Base-by-base conservation (phyloP, 2,888 invertebrate genomes). In the Drosophila flavopinicola region DNA sequence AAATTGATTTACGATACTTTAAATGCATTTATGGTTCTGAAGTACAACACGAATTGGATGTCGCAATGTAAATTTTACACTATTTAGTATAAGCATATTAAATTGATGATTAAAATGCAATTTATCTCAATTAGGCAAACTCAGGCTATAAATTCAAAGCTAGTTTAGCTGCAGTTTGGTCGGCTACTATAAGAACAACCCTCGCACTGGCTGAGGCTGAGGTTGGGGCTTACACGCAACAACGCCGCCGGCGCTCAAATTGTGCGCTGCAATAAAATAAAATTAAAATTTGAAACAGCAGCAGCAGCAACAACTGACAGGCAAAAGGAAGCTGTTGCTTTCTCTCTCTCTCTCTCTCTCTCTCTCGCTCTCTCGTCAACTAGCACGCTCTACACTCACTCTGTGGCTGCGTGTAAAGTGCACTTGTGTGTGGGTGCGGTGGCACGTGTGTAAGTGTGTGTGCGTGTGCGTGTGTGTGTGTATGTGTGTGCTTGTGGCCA, bases 231-330 rank as follows among this genome's bases (percentile, higher is more conserved):
- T 57, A 60, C 82, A 80, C 82, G 69, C 85, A 85, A 85, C 63
- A 67, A 47, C 60, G 76, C 87, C 76, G 79, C 42, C 59, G 84
- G 88, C 83, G 61, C 64, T 65, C 85, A 87, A 65, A 66, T 85
- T 79, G 72, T 86, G 85, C 57, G 78, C 78, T 87, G 88, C 86
- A 80, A 85, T 80, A 85, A 80, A 85, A 80, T 87, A 78, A 80
- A 87, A 80, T 87, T 75, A 75, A 78, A 87, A 78, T 71, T 80
- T 87, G 67, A 84, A 79, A 82, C 78, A 78, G 74, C 75, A 63
- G 53, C 65, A 47, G 13, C 35, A 54, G 11, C 33, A 11, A 25
- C 27, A 38, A 29, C 23, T 38, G 58, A 56, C 70, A 60, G 37
- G 65, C 72, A 39, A 52, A 76, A 48, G 77, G 60, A 73, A 66